These are phyloP conservation scores for Cavia aperea DNA, from an alignment of 2,113 vertebrate species.

Conservation along the genomic window DNA sequence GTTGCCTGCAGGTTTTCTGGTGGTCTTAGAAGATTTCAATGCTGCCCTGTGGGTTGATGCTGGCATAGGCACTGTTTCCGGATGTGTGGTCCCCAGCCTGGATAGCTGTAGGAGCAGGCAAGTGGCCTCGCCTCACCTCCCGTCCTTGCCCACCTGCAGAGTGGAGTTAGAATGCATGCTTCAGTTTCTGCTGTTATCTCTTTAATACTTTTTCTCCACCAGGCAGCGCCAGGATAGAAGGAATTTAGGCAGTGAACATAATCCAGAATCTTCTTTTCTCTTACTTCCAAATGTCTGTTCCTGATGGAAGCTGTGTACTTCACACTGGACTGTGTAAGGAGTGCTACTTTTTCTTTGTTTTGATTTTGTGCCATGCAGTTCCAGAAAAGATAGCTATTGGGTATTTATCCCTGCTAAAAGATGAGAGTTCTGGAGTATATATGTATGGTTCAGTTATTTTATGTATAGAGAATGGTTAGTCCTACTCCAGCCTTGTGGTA, in stretches of 20 bases:
- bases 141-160: background rate
- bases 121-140: background rate
- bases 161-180: no score
- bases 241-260: background rate
- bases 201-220: fast-evolving
- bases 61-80: background rate
- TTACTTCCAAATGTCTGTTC: background rate
- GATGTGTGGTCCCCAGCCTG: background rate
- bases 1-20: background rate
- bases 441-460: background rate
- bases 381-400: background rate
- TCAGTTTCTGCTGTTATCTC: background rate
- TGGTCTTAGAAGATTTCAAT: background rate
- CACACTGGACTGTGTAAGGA: background rate
- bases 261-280: background rate
- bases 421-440: background rate
- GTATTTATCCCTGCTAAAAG: background rate
- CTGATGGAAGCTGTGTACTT: background rate
- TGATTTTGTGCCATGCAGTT: background rate
- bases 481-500: background rate
- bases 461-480: background rate
- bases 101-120: background rate
- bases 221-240: background rate
- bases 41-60: background rate
- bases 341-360: no score